Evolutionary conservation across 2,888 invertebrate species (phyloP).

Genomic region (Himalopsyche kuldschensis): DNA sequence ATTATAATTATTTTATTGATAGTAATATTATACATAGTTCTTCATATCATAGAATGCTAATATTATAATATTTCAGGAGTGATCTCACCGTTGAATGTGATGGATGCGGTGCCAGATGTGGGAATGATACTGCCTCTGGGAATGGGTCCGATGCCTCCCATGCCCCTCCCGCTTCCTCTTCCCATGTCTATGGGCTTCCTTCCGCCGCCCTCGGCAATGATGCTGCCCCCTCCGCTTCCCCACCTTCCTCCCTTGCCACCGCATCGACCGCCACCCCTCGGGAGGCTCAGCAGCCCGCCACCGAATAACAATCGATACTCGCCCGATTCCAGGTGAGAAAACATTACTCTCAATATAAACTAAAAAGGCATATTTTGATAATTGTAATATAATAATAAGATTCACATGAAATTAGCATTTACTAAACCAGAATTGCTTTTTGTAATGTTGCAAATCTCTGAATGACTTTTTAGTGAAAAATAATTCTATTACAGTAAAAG

Average conservation of each 20-base stretch:
- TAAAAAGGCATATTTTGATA: not conserved
- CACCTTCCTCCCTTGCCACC: conserved; percentile 64
- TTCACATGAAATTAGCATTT: too few relatives aligned
- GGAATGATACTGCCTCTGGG: conserved; percentile 53
- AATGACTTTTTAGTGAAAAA: too few relatives aligned
- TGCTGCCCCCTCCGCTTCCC: conserved; percentile 67
- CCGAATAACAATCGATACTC: conserved; percentile 41
- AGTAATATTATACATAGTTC: not conserved
- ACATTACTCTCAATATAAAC: not conserved
- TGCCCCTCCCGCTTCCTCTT: conserved; percentile 66
- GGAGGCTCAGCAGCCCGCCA: conserved; percentile 44
- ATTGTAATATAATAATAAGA: not conserved
- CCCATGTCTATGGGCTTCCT: conserved; percentile 59
- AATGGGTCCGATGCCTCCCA: conserved; percentile 56
- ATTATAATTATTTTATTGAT: too few relatives aligned
- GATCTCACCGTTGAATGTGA: conserved; percentile 56
- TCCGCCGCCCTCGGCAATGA: conserved; percentile 52
- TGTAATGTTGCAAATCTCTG: too few relatives aligned
- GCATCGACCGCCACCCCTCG: conserved; percentile 58
- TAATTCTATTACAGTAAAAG: too few relatives aligned
- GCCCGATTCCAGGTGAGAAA: conserved; percentile 33
- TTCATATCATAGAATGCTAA: not conserved
- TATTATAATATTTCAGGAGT: conserved; percentile 49
- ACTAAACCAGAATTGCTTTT: too few relatives aligned
- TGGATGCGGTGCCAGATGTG: conserved; percentile 46